Evolutionary conservation across 2,797 vertebrate species (phyloP), one percentile per base, ranked within the genome.

Genomic region (Lutjanus argentimaculatus): DNA sequence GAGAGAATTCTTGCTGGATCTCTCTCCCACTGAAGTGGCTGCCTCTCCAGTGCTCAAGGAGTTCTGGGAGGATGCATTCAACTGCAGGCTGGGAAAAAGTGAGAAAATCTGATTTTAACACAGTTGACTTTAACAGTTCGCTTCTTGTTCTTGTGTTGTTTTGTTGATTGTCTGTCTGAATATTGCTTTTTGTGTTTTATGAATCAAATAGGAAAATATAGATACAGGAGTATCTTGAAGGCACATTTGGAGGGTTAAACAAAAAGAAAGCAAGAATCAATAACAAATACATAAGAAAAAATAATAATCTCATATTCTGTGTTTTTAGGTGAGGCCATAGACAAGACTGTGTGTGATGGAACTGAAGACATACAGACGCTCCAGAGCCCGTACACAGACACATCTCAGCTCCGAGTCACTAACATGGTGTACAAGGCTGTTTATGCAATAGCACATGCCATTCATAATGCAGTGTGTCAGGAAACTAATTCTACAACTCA

Each of bases 341-440:
- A 59, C 0, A 30, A 76, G n/a, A 68, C 14, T 12, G 16, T 42
- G 11, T 95, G 45, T 76, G 80, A 93, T 45, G 94, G 93, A 25
- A 87, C 21, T 46, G 92, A 95, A 80, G 77, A 92, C n/a, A 42
- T 95, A n/a, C 15, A 49, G 1, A 72, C 21, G 0, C 86, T 94
- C 7, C 77, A 79, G 68, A 91, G 45, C 46, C 81, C 90, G 0
- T 95, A 93, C 75, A 93, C 91, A 1, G 92, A 94, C 72, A 94
- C 93, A 0, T 93, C 93, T 45, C 91, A 95, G 68, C 83, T 95
- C 36, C 73, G 93, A 17, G 61, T 93, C 16, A 90, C 89, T n/a
- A 93, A 95, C 83, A 93, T 94, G 92, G 94, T 94, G 48, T 95
- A 95, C 66, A 95, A 95, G 84, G 95, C 94, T 30, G 88, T 92